Percentiles rank a stretch among this genome's conserved stretches.
Conservation (phyloP, 1,140 invertebrate genomes). For the Teleogryllus occipitalis region DNA sequence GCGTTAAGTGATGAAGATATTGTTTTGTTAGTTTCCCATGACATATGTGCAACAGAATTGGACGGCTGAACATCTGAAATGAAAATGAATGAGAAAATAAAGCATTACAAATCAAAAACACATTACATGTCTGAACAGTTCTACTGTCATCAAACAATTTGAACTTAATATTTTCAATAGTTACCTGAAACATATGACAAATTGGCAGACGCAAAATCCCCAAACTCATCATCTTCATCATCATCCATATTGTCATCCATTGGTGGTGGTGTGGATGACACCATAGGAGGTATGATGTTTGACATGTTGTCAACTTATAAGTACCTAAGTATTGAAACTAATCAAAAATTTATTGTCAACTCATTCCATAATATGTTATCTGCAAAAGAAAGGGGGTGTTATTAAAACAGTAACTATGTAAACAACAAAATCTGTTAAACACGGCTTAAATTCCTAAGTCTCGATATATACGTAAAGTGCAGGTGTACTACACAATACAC, state of each 20-base stretch:
- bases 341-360: too few species aligned
- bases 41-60: neutral
- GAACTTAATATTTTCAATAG: neutral
- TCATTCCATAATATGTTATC: too few species aligned
- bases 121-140: neutral
- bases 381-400: too few species aligned
- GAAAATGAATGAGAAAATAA: neutral
- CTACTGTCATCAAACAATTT: neutral
- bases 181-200: conserved; percentile 12
- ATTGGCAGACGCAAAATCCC: conserved; percentile 42
- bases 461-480: neutral
- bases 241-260: conserved; percentile 44
- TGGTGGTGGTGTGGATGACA: conserved; percentile 54
- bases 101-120: neutral
- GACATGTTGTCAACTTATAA: conserved; percentile 14
- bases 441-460: too few species aligned
- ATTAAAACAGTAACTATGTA: too few species aligned
- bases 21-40: neutral
- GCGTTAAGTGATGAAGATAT: neutral
- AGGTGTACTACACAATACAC: neutral
- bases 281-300: conserved; percentile 43
- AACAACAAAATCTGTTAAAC: too few species aligned
- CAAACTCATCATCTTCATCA: conserved; percentile 54
- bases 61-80: neutral
- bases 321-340: too few species aligned